phyloP scores from a whole-genome alignment of 1,140 invertebrate genomes.

The Mycetomoellerius zeteki region DNA sequence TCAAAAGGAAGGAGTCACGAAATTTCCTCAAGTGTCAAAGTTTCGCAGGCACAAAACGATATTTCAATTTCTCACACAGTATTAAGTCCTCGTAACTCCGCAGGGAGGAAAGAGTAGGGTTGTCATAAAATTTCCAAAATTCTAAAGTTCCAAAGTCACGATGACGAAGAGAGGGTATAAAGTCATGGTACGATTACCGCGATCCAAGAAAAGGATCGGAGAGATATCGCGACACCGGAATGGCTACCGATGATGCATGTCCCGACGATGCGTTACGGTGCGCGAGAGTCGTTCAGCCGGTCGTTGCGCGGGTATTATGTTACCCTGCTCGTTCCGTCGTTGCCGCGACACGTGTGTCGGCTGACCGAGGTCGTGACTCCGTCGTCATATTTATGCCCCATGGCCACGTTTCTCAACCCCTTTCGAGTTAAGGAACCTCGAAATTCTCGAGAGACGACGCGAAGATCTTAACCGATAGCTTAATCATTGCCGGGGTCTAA shows the following conservation, averaged over 20 bases:
- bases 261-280: constrained; percentile 58
- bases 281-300: constrained; percentile 37
- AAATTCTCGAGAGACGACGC: constrained; percentile 51
- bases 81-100: not conserved
- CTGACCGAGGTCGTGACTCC: constrained; percentile 68
- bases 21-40: not conserved
- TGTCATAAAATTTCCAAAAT: not conserved
- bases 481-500: not conserved
- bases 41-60: not conserved
- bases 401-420: constrained; percentile 22
- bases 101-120: not conserved
- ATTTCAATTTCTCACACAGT: not conserved
- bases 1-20: not conserved
- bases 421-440: constrained; percentile 3
- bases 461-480: constrained; percentile 45
- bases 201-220: constrained; percentile 67
- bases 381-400: constrained; percentile 74
- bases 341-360: constrained; percentile 58
- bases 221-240: constrained; percentile 72
- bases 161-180: not conserved
- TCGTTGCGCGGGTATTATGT: constrained; percentile 72
- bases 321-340: constrained; percentile 60
- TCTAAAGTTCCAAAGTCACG: constrained; percentile 10
- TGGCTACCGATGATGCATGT: constrained; percentile 77
- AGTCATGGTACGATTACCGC: not conserved